Percentiles rank a stretch among this genome's conserved stretches.
Conservation (phyloP, 2,888 invertebrate species). For the Polyploca ridens region DNA sequence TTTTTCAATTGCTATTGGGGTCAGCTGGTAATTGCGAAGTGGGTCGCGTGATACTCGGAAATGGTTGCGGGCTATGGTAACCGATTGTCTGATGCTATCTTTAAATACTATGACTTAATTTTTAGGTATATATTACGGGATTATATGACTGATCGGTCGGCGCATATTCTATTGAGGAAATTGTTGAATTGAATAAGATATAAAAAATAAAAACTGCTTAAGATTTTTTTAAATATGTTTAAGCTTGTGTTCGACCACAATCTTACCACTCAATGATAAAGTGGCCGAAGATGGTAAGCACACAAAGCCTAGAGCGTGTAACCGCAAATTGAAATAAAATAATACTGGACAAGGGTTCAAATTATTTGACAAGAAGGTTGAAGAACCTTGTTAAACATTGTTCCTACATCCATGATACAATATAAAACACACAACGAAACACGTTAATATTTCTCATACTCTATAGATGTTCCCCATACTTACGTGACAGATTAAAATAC, state of each 20-base stretch:
- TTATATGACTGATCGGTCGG: too few relatives aligned
- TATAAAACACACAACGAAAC: neutral
- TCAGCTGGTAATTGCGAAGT: constrained; percentile 2
- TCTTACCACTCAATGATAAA: too few relatives aligned
- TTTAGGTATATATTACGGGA: neutral
- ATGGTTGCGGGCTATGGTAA: constrained; percentile 1
- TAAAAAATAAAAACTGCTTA: too few relatives aligned
- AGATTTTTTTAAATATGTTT: too few relatives aligned
- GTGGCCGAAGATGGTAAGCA: too few relatives aligned
- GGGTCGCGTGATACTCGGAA: constrained; percentile 1
- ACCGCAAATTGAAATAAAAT: too few relatives aligned
- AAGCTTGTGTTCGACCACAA: too few relatives aligned
- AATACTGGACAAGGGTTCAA: neutral
- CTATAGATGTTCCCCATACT: neutral
- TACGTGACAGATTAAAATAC: constrained; percentile 19
- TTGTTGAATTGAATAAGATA: too few relatives aligned
- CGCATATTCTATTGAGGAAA: too few relatives aligned
- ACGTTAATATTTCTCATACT: neutral
- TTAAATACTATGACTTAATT: neutral
- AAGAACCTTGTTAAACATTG: too few relatives aligned
- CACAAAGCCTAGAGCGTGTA: too few relatives aligned
- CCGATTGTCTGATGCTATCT: constrained; percentile 5
- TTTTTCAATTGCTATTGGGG: constrained; percentile 8
- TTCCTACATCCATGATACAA: neutral
- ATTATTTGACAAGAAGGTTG: neutral